Evolutionary conservation across 2,797 vertebrate genomes (phyloP).

Genomic region (Mus spretus): DNA sequence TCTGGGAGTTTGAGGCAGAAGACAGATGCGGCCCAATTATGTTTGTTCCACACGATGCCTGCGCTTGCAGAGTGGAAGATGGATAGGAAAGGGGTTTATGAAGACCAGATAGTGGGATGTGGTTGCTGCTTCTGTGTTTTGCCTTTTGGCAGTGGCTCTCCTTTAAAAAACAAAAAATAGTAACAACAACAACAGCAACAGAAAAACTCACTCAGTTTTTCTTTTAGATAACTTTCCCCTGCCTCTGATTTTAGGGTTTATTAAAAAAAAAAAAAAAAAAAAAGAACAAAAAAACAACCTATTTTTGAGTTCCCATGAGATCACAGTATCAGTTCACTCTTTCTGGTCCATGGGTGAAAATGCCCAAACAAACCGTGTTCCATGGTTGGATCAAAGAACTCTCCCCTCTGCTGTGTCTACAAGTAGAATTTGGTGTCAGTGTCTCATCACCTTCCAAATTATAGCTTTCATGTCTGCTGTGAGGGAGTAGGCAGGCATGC

Average conservation of each 20-base stretch:
- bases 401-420: not conserved
- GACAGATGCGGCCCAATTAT: not conserved
- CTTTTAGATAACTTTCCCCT: slow-evolving; percentile 25
- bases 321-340: not conserved
- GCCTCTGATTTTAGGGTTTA: not conserved
- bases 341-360: slow-evolving; percentile 36
- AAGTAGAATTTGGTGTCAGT: slow-evolving; percentile 16
- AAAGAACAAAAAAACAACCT: too few species aligned
- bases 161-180: not conserved
- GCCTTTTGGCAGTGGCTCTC: not conserved
- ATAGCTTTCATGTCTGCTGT: not conserved
- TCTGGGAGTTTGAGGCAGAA: not conserved
- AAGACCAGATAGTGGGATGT: not conserved
- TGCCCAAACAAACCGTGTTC: not conserved
- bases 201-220: slow-evolving; percentile 31
- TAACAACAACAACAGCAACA: not conserved
- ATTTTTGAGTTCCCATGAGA: not conserved
- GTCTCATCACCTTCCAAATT: not conserved
- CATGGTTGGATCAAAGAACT: slow-evolving; percentile 18
- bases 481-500: not conserved
- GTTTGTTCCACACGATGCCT: not conserved
- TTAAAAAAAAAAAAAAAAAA: too few species aligned
- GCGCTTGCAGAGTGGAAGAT: not conserved
- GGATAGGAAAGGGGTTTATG: not conserved
- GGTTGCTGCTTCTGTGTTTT: not conserved